A percentile compares a stretch with the other conserved stretches of the same genome.
Evolutionary conservation across 2,888 invertebrate species (phyloP).

Genomic region (Drosophila paracracens): DNA sequence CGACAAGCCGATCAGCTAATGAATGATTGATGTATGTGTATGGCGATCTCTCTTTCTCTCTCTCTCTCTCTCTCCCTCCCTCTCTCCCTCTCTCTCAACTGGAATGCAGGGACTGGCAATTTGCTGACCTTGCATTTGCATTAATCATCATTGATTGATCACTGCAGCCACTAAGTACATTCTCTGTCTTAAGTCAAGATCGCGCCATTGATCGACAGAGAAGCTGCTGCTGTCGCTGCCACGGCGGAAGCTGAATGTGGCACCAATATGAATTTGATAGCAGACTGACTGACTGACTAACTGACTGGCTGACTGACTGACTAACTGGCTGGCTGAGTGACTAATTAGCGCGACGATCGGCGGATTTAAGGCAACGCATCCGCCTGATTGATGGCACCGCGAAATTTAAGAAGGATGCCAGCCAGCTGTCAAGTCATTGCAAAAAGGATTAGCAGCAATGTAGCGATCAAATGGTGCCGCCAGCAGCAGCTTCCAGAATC

Average conservation of each 20-base stretch:
- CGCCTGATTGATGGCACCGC: conserved; percentile 84
- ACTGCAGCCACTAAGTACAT: conserved; percentile 73
- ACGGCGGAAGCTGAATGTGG: conserved; percentile 51
- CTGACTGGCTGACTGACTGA: conserved; percentile 16
- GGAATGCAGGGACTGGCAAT: conserved; percentile 37
- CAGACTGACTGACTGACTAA: conserved; percentile 24
- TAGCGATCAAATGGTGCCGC: conserved; percentile 83
- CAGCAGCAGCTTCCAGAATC: conserved; percentile 56
- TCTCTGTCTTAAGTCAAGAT: conserved; percentile 34
- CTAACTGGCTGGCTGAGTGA: conserved; percentile 61
- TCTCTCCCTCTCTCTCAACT: conserved; percentile 18
- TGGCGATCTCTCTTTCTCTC: conserved; percentile 41
- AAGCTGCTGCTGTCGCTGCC: conserved; percentile 13
- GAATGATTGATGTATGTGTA: conserved; percentile 81
- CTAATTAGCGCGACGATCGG: conserved; percentile 77
- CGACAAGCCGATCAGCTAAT: conserved; percentile 75
- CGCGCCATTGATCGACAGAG: conserved; percentile 53
- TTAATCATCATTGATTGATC: conserved; percentile 82
- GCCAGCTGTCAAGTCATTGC: conserved; percentile 84
- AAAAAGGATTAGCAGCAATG: conserved; percentile 82
- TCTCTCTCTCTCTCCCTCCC: conserved; percentile 9
- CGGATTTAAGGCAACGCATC: conserved; percentile 55
- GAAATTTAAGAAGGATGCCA: conserved; percentile 84
- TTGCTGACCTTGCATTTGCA: conserved; percentile 80
- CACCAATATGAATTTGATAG: conserved; percentile 39